phyloP scores from a whole-genome alignment of 2,113 vertebrate species.

The Pardalotus punctatus region DNA sequence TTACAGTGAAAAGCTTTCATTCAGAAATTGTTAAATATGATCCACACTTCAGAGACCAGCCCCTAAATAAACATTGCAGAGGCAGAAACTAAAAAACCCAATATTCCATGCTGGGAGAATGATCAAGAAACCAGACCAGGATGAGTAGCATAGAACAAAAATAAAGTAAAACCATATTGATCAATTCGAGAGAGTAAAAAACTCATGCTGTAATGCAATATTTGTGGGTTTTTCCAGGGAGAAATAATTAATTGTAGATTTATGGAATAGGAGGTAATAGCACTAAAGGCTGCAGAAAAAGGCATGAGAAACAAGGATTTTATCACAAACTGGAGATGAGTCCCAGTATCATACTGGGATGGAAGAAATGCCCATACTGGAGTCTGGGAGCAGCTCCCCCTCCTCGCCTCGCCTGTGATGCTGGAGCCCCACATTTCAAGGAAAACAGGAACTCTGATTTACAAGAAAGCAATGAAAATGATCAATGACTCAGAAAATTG shows the following conservation, averaged over 20 bases:
- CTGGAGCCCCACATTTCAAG: not conserved
- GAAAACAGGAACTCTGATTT: not conserved
- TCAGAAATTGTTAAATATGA: not conserved
- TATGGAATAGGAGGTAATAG: not conserved
- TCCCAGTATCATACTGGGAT: not conserved
- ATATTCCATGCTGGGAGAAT: not conserved
- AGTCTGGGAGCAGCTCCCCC: not conserved
- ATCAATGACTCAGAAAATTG: slow-evolving; percentile 2
- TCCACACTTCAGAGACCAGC: not conserved
- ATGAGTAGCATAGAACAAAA: not conserved
- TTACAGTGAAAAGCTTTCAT: not conserved
- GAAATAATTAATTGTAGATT: not conserved
- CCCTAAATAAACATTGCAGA: not conserved
- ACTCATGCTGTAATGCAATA: not conserved
- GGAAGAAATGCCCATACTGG: not conserved
- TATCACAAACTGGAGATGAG: not conserved
- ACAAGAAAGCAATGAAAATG: not conserved
- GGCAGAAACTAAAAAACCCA: not conserved
- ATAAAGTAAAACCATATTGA: not conserved
- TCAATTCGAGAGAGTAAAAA: not conserved
- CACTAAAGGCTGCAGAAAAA: not conserved
- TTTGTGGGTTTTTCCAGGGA: not conserved
- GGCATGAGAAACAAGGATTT: not conserved
- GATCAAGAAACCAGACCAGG: not conserved
- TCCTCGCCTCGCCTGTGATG: fast-evolving